These are phyloP conservation scores for Drosophila orena DNA, from an alignment of 1,140 invertebrate genomes.

Conservation along the genomic window DNA sequence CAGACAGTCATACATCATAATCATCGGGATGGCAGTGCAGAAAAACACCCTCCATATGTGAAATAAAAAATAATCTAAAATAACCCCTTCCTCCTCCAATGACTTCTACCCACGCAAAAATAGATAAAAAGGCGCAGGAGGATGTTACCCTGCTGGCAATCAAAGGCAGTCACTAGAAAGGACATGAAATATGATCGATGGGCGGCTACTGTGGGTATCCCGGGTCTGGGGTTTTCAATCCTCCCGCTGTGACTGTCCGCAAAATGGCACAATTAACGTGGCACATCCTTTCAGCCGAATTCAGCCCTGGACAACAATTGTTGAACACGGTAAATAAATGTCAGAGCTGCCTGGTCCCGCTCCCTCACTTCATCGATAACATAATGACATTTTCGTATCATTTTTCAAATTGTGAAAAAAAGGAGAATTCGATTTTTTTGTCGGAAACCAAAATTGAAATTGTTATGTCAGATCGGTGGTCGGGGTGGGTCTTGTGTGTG, in stretches of 20 bases:
- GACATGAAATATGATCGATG: conserved; percentile 78
- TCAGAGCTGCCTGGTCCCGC: conserved; percentile 49
- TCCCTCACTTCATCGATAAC: conserved; percentile 61
- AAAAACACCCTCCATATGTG: conserved; percentile 58
- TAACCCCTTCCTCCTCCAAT: conserved; percentile 46
- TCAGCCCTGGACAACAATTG: conserved; percentile 71
- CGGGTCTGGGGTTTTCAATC: conserved; percentile 12
- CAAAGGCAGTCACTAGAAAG: conserved; percentile 69
- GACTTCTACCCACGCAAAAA: conserved; percentile 55
- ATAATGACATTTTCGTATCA: conserved; percentile 83
- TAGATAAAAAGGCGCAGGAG: conserved; percentile 53
- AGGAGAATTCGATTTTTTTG: conserved; percentile 42
- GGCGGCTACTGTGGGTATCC: conserved; percentile 52
- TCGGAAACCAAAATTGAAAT: conserved; percentile 77
- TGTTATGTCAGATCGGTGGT: conserved; percentile 74
- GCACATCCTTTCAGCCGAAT: conserved; percentile 80
- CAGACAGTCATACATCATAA: conserved; percentile 78
- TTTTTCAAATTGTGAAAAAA: conserved; percentile 79
- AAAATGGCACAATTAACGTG: conserved; percentile 83
- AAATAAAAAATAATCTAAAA: conserved; percentile 22
- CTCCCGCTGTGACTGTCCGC: conserved; percentile 77
- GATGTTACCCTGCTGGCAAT: conserved; percentile 65
- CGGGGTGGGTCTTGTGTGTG: conserved; percentile 19
- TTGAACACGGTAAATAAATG: conserved; percentile 83
- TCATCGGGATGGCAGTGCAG: conserved; percentile 33